A percentile compares a stretch with the other conserved stretches of the same genome.
phyloP scores from a whole-genome alignment of 2,797 vertebrate species.

The Alosa sapidissima region DNA sequence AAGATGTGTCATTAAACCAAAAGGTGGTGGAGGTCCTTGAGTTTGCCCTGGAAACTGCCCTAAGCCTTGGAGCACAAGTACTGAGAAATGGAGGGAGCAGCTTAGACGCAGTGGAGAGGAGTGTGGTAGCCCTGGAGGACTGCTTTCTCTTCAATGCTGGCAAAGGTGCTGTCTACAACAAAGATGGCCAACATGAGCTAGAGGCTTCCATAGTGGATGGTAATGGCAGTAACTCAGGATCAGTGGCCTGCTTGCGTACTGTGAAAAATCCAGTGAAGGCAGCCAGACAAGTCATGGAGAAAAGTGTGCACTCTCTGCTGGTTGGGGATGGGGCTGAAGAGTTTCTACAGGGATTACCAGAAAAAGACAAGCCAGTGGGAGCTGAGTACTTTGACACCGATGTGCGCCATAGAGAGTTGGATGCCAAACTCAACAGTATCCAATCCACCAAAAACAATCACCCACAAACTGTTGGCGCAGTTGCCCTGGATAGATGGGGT shows the following conservation, averaged over 20 bases:
- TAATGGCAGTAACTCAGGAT: constrained; percentile 64
- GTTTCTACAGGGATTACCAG: constrained; percentile 63
- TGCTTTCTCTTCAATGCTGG: constrained; percentile 82
- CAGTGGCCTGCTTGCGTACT: constrained; percentile 73
- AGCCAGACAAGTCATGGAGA: constrained; percentile 70
- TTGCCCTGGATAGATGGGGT: constrained; percentile 68
- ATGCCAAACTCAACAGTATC: constrained; percentile 52
- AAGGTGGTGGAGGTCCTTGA: constrained; percentile 69
- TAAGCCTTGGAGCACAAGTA: constrained; percentile 67
- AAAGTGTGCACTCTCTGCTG: constrained; percentile 67
- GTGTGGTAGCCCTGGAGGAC: constrained; percentile 77
- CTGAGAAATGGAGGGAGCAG: constrained; percentile 70
- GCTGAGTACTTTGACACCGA: constrained; percentile 77
- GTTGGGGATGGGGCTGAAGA: constrained; percentile 72
- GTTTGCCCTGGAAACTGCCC: constrained; percentile 73
- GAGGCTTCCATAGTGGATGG: constrained; percentile 78
- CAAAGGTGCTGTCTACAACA: constrained; percentile 79
- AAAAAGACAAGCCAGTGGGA: constrained; percentile 59
- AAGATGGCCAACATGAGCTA: constrained; percentile 75
- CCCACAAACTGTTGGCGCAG: constrained; percentile 79
- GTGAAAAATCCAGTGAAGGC: constrained; percentile 71
- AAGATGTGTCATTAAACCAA: constrained; percentile 70
- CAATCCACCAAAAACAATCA: constrained; percentile 68
- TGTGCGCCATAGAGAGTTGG: constrained; percentile 66
- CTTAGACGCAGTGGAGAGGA: constrained; percentile 76